Base-by-base conservation (phyloP, 92 coral and sea anemone genomes). In the Phenganax subtilis region DNA sequence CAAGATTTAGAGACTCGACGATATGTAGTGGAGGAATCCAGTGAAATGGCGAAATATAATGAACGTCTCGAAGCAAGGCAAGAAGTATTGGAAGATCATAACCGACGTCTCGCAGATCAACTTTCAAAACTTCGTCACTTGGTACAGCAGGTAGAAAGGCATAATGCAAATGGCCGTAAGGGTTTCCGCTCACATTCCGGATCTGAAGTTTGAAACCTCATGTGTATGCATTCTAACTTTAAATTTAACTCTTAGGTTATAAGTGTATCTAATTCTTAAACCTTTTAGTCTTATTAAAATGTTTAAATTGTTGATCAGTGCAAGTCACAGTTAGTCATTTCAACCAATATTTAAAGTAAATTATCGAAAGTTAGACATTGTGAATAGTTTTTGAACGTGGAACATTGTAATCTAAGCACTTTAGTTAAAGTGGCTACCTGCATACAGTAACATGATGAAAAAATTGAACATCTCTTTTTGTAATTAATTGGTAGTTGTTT, bases 21-120 rank as follows among this genome's bases (percentile, higher is more conserved):
- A 54, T 55, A 15, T 79, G 10, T 79, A 6, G 6, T 16, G 55
- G 82, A 81, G 75, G 90, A 88, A 86, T 88, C 86, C 20, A 90
- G 88, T 54, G 80, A 59, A 55, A 85, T 91, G 72, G 81, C 90
- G 16, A 94, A 85, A 61, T 86, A 93, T 52, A 87, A 89, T 80
- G 96, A 94, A 84, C 91, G 98, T 7, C 91, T 94, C 67, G 80
- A 84, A 59, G 98, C 98, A 1, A 89, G 96, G 27, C 97, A 94
- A 77, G 98, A 94, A 85, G 96, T 94, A 9, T 87, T 94, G 6
- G 97, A 94, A 86, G 96, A 91, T 31, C 98, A 94, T 75, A 94
- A 94, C 57, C 88, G 86, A 17, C 98, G 92, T 85, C 89, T 94
- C 47, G 94, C 90, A 87, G 90, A 90, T 12, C 98, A 94, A 79